phyloP scores from a whole-genome alignment of 2,797 vertebrate genomes.

The Hypotaenidia philippensis region DNA sequence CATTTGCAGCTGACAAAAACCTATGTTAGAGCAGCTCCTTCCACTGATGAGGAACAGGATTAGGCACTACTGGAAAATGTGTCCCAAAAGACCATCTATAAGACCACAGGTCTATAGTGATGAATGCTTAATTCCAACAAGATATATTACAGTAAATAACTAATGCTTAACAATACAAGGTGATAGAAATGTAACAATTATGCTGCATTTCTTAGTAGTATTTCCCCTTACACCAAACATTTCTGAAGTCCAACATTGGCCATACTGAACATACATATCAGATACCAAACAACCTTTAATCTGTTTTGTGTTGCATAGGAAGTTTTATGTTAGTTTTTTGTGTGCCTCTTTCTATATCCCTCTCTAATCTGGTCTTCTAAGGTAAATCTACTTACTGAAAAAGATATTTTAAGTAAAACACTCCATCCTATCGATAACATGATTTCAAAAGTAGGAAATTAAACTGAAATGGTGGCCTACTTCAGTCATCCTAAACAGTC shows the following conservation, averaged over 20 bases:
- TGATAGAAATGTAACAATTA: conserved; percentile 31
- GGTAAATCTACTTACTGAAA: conserved; percentile 53
- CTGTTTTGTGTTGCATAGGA: not conserved
- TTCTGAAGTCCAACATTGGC: not conserved
- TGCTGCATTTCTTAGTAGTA: not conserved
- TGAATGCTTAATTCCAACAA: conserved; percentile 52
- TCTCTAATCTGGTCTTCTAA: conserved; percentile 31
- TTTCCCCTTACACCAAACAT: conserved; percentile 17
- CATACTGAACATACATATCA: not conserved
- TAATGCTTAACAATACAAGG: conserved; percentile 1
- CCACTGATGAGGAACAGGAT: conserved; percentile 17
- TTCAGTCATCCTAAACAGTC: conserved; percentile 3
- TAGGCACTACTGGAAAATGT: conserved; percentile 17
- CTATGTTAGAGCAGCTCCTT: conserved; percentile 5
- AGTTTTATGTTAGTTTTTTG: conserved; percentile 9
- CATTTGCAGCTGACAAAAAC: conserved; percentile 19
- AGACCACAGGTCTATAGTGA: conserved; percentile 13
- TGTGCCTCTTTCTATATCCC: not conserved
- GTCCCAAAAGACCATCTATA: conserved; percentile 29
- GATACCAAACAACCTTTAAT: not conserved
- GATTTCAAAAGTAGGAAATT: conserved; percentile 14
- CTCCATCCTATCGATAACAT: not conserved
- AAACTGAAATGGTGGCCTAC: conserved; percentile 3
- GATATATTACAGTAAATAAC: conserved; percentile 62
- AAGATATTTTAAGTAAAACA: conserved; percentile 43